A percentile compares a stretch with the other conserved stretches of the same genome.
phyloP scores from a whole-genome alignment of 2,888 invertebrate species.

The Caenorhabditis angaria region DNA sequence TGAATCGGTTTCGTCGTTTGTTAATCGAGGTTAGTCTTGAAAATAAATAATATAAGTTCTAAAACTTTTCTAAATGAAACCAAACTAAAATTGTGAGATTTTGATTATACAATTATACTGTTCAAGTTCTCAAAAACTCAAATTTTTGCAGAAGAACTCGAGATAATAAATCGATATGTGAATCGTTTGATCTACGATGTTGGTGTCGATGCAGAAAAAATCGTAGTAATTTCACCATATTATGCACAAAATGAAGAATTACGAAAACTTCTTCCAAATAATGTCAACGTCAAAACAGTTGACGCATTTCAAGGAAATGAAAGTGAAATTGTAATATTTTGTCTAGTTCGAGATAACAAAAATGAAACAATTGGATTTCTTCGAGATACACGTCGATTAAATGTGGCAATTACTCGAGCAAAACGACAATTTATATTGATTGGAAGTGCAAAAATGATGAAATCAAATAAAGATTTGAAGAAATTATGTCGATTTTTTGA shows the following conservation, averaged over 20 bases:
- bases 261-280: constrained; percentile 14
- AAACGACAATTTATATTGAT: constrained; percentile 48
- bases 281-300: constrained; percentile 37
- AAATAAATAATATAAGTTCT: background rate
- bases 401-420: constrained; percentile 51
- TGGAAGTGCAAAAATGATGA: constrained; percentile 37
- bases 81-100: background rate
- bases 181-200: constrained; percentile 19
- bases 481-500: background rate
- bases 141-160: constrained; percentile 35
- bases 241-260: constrained; percentile 41
- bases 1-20: constrained; percentile 9
- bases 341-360: constrained; percentile 54
- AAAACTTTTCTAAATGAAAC: background rate
- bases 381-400: constrained; percentile 40
- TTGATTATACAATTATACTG: background rate
- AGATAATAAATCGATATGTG: constrained; percentile 32
- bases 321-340: constrained; percentile 53
- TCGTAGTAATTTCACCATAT: constrained; percentile 53
- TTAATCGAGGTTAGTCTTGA: background rate
- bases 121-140: background rate
- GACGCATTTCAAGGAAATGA: constrained; percentile 57
- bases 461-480: constrained; percentile 12
- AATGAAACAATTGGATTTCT: constrained; percentile 52
- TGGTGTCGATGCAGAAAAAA: constrained; percentile 27